Percentiles rank a stretch among this genome's conserved stretches.
Conservation (phyloP, 2,797 vertebrate genomes). For the Manis pentadactyla region DNA sequence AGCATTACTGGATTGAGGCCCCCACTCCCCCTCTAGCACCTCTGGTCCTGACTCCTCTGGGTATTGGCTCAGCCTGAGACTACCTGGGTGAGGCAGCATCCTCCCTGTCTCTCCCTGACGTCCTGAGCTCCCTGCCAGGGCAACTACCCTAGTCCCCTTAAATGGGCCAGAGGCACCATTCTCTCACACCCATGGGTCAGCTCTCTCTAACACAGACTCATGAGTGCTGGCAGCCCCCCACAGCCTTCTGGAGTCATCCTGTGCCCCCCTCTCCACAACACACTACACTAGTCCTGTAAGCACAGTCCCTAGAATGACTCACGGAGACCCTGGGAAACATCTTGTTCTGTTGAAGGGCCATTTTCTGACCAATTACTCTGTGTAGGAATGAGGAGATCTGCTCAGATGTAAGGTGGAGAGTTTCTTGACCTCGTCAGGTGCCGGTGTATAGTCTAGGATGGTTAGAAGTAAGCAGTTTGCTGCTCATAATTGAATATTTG, state of each 20-base stretch:
- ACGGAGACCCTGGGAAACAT: neutral
- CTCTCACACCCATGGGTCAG: neutral
- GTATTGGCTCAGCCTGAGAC: neutral
- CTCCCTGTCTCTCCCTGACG: neutral
- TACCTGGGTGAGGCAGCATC: neutral
- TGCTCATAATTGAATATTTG: slow-evolving; percentile 61
- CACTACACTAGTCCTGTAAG: neutral
- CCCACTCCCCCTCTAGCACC: neutral
- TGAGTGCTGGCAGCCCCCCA: neutral
- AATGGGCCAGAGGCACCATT: neutral
- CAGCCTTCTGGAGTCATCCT: neutral
- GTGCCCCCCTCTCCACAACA: neutral
- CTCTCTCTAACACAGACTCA: neutral
- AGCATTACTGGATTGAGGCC: neutral
- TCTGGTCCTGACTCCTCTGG: neutral
- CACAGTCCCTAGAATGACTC: neutral
- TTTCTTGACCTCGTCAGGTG: neutral
- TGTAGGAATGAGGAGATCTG: neutral
- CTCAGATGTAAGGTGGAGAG: neutral
- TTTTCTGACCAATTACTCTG: neutral
- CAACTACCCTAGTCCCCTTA: neutral
- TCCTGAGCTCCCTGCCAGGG: neutral
- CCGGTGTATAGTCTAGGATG: neutral
- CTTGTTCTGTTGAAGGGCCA: neutral
- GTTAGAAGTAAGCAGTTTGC: slow-evolving; percentile 52